phyloP scores from a whole-genome alignment of 2,888 invertebrate species.

The Anthophora plumipes region DNA sequence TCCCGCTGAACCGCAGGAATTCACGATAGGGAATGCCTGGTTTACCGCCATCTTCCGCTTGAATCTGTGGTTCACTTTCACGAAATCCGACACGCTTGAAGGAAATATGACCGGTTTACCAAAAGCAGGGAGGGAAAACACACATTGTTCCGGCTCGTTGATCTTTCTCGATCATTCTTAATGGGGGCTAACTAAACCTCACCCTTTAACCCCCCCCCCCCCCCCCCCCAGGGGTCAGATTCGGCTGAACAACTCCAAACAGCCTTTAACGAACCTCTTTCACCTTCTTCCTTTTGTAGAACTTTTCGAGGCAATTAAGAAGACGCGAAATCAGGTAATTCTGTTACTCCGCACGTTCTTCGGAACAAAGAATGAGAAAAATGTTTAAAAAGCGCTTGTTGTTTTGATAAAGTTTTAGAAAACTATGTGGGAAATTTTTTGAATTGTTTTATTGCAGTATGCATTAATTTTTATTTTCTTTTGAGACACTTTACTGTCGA shows the following conservation, averaged over 20 bases:
- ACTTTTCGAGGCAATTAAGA: background rate
- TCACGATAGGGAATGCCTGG: constrained; percentile 52
- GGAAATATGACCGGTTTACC: constrained; percentile 26
- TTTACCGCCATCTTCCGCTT: constrained; percentile 61
- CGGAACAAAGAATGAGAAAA: too few species aligned
- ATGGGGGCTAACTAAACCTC: background rate
- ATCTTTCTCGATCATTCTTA: constrained; percentile 30
- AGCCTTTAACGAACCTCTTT: too few species aligned
- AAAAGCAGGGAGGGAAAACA: background rate
- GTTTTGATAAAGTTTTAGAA: too few species aligned
- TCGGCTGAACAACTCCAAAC: background rate
- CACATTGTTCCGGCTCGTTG: background rate
- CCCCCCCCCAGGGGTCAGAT: background rate
- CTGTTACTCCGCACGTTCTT: background rate
- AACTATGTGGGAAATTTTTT: too few species aligned
- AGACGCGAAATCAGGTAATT: background rate
- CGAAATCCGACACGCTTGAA: constrained; percentile 39
- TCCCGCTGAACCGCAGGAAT: constrained; percentile 62
- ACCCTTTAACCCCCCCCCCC: background rate
- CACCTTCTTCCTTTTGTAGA: background rate
- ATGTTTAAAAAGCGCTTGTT: too few species aligned
- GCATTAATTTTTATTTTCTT: too few species aligned
- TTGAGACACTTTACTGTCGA: too few species aligned
- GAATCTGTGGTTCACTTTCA: constrained; percentile 60
- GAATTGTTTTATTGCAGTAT: too few species aligned